A percentile compares a stretch with the other conserved stretches of the same genome.
phyloP scores from a whole-genome alignment of 2,888 invertebrate species.

The Drosophila leonis region DNA sequence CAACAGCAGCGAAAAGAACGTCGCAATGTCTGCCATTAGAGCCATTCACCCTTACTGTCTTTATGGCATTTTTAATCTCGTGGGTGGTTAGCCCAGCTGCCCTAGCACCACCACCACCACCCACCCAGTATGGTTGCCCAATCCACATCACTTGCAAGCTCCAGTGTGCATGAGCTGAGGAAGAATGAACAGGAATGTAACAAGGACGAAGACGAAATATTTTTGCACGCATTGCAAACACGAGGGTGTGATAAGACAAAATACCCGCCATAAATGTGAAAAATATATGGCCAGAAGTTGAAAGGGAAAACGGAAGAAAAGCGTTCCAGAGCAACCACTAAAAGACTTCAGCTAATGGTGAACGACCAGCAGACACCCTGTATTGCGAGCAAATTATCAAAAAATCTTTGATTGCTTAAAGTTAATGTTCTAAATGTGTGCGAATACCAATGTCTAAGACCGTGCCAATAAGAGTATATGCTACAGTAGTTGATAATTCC shows the following conservation, averaged over 20 bases:
- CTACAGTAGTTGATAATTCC: neutral
- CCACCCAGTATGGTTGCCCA: slow-evolving; percentile 13
- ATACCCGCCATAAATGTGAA: slow-evolving; percentile 83
- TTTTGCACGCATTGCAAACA: slow-evolving; percentile 80
- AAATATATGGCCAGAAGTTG: slow-evolving; percentile 82
- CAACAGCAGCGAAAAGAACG: slow-evolving; percentile 27
- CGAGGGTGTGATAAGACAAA: slow-evolving; percentile 84
- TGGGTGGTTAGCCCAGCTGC: slow-evolving; percentile 74
- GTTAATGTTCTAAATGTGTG: too few species aligned
- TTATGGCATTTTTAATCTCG: slow-evolving; percentile 84
- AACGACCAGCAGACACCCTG: neutral
- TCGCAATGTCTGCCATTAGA: slow-evolving; percentile 73
- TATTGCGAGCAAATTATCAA: neutral
- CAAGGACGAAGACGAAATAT: slow-evolving; percentile 44
- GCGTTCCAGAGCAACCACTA: slow-evolving; percentile 20
- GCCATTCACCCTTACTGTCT: slow-evolving; percentile 84
- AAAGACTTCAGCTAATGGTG: neutral
- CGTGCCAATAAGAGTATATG: neutral
- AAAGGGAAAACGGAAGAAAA: slow-evolving; percentile 67
- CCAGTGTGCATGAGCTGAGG: slow-evolving; percentile 33
- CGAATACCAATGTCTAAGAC: neutral
- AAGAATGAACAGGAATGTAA: slow-evolving; percentile 16
- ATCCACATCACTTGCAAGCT: slow-evolving; percentile 19
- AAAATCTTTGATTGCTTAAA: too few species aligned
- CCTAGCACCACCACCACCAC: slow-evolving; percentile 30